phyloP scores from a whole-genome alignment of 2,888 invertebrate species.

The Tetramorium bicarinatum region DNA sequence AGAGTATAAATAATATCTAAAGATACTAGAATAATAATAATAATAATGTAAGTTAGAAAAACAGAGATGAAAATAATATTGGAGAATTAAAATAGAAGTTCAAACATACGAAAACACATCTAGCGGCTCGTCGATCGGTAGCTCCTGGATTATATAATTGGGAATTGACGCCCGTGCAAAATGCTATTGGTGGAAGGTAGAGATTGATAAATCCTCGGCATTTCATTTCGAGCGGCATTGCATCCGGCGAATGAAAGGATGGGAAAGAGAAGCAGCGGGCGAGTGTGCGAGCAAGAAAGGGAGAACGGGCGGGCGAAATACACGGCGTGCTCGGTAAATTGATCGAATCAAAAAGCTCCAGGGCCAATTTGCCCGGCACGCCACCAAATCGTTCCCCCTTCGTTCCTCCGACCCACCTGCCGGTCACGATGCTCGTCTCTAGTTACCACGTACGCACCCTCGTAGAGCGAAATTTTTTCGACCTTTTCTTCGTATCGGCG shows the following conservation, averaged over 20 bases:
- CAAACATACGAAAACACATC: neutral
- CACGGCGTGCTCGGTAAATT: conserved; percentile 70
- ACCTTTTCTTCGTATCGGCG: conserved; percentile 7
- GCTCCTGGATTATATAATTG: conserved; percentile 65
- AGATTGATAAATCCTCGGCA: conserved; percentile 75
- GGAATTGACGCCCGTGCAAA: conserved; percentile 55
- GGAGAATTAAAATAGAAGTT: neutral
- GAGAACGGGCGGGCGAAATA: conserved; percentile 49
- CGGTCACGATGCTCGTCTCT: conserved; percentile 45
- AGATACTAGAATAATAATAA: neutral
- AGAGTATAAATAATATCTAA: too few relatives aligned
- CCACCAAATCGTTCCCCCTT: conserved; percentile 57
- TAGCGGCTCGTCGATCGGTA: conserved; percentile 1
- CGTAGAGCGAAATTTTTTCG: conserved; percentile 29
- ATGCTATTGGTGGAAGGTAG: conserved; percentile 63
- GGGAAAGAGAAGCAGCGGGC: conserved; percentile 30
- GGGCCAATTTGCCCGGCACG: conserved; percentile 65
- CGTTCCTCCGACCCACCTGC: conserved; percentile 15
- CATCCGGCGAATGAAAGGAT: conserved; percentile 51
- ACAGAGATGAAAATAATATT: conserved; percentile 7
- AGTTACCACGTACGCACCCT: conserved; percentile 47
- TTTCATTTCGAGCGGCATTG: conserved; percentile 64
- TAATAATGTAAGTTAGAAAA: neutral
- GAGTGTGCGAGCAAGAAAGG: conserved; percentile 32
- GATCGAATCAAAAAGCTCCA: conserved; percentile 76